A percentile compares a stretch with the other conserved stretches of the same genome.
Conservation (phyloP, 2,888 invertebrate genomes). For the Phlogophora meticulosa region DNA sequence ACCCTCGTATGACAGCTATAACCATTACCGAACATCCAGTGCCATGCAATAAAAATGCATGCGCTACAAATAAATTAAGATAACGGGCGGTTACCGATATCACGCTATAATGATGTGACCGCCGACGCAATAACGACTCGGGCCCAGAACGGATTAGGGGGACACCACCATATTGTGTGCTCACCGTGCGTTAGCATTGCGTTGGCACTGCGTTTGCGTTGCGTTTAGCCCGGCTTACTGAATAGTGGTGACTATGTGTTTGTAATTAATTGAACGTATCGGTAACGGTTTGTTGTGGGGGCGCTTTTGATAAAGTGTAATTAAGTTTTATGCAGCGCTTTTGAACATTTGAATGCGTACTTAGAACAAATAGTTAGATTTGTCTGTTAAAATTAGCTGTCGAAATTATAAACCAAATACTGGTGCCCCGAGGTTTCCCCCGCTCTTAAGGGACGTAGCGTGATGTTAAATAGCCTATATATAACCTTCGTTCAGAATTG, state of each 20-base stretch:
- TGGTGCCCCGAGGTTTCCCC: too few species aligned
- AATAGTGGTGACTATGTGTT: conserved; percentile 11
- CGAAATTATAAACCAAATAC: too few species aligned
- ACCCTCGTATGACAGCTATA: not conserved
- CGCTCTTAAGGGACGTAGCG: too few species aligned
- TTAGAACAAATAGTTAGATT: too few species aligned
- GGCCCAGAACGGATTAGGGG: conserved; percentile 73
- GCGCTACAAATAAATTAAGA: conserved; percentile 62
- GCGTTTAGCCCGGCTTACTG: conserved; percentile 49
- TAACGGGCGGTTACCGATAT: conserved; percentile 59
- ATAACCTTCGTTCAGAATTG: too few species aligned
- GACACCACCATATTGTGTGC: conserved; percentile 60
- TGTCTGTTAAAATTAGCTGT: too few species aligned
- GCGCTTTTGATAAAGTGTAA: not conserved
- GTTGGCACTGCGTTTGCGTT: conserved; percentile 23
- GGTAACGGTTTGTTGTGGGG: conserved; percentile 18
- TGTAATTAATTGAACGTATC: conserved; percentile 34
- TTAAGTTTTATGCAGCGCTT: not conserved
- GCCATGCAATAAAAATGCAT: conserved; percentile 19
- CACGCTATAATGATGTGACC: conserved; percentile 78
- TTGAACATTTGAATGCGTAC: not conserved
- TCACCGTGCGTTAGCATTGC: conserved; percentile 34
- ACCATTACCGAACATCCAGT: not conserved
- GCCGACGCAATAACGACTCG: conserved; percentile 78
- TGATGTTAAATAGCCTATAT: too few species aligned